phyloP scores from a whole-genome alignment of 2,113 vertebrate species.

The Pyxicephalus adspersus region DNA sequence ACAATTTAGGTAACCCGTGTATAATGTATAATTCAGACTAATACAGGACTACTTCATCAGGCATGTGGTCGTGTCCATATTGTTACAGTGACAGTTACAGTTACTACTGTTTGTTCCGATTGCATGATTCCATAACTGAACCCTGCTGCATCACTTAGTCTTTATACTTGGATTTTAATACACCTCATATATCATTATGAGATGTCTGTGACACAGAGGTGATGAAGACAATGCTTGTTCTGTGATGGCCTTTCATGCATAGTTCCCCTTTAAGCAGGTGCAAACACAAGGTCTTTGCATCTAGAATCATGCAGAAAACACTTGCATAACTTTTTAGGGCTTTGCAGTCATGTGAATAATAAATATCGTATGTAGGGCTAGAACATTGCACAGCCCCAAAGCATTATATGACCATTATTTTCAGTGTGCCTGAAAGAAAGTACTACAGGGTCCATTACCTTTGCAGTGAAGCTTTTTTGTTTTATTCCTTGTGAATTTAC shows the following conservation, averaged over 20 bases:
- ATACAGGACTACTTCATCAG: too few relatives aligned
- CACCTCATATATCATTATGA: too few relatives aligned
- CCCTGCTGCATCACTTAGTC: too few relatives aligned
- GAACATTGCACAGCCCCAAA: neutral
- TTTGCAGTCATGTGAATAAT: slow-evolving; percentile 3
- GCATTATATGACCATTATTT: neutral
- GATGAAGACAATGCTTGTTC: neutral
- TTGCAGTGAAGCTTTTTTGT: neutral
- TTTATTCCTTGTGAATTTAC: slow-evolving; percentile 20
- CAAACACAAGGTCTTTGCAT: neutral
- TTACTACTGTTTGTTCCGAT: too few relatives aligned
- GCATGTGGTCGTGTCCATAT: too few relatives aligned
- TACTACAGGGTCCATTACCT: neutral
- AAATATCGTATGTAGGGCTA: neutral
- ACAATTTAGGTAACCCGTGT: too few relatives aligned
- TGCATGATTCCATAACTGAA: too few relatives aligned
- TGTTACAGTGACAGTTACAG: too few relatives aligned
- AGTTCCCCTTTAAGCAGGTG: neutral
- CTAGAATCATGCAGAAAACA: neutral
- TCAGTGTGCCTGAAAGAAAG: slow-evolving; percentile 2
- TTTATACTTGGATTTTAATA: too few relatives aligned
- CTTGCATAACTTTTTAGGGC: neutral
- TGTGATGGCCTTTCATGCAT: neutral
- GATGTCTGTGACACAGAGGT: too few relatives aligned
- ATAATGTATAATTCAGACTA: too few relatives aligned